phyloP scores from a whole-genome alignment of 35 echinoderm and acorn worm genomes.

The Apostichopus japonicus region DNA sequence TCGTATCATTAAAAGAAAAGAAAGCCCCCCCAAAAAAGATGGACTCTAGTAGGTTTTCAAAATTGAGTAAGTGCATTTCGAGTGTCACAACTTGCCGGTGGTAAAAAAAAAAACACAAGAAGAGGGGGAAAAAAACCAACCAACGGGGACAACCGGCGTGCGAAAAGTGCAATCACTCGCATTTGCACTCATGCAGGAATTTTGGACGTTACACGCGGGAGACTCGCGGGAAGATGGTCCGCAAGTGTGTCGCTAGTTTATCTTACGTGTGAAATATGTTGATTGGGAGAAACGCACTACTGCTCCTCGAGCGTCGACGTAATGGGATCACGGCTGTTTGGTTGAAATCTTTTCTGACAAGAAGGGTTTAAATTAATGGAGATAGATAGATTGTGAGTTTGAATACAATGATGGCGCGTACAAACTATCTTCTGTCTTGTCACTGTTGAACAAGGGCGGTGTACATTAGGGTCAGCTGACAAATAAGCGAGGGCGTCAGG shows the following conservation, averaged over 20 bases:
- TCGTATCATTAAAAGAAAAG: too few relatives aligned
- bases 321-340: slow-evolving; percentile 15
- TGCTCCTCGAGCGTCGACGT: neutral
- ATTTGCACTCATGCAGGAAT: slow-evolving; percentile 29
- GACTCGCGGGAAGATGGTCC: neutral
- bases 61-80: neutral
- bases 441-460: neutral
- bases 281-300: slow-evolving; percentile 34
- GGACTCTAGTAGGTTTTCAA: neutral
- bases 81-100: neutral
- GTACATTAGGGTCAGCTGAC: neutral
- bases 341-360: neutral
- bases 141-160: slow-evolving; percentile 17
- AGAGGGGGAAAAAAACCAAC: neutral
- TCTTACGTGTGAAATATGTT: slow-evolving; percentile 42
- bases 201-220: neutral
- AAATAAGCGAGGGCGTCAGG: neutral
- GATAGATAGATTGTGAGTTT: neutral
- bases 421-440: neutral
- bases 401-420: neutral
- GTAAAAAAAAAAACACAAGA: neutral
- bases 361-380: slow-evolving; percentile 8
- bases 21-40: too few relatives aligned
- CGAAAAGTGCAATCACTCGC: slow-evolving; percentile 45
- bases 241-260: slow-evolving; percentile 8